Evolutionary conservation across 2,113 vertebrate genomes (phyloP).

Genomic region (Tamias sibiricus): DNA sequence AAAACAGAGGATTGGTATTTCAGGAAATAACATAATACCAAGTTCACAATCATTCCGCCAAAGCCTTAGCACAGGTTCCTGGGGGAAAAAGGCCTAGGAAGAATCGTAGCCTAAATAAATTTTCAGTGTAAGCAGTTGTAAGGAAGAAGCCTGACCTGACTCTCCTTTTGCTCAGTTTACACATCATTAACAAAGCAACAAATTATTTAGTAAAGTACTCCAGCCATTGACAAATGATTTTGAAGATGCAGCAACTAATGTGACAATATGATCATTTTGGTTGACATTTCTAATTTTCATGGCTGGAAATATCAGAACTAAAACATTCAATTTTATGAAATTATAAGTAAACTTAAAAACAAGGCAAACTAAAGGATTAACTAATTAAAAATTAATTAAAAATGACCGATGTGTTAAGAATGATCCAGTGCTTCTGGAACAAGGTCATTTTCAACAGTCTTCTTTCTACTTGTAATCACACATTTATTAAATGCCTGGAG

Average conservation of each 20-base stretch:
- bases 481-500: not conserved
- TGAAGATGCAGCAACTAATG: not conserved
- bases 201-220: not conserved
- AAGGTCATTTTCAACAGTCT: not conserved
- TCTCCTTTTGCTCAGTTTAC: not conserved
- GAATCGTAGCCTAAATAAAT: not conserved
- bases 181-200: not conserved
- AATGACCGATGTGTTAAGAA: not conserved
- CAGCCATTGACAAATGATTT: not conserved
- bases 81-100: not conserved
- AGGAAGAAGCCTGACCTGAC: not conserved
- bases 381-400: not conserved
- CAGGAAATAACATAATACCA: not conserved
- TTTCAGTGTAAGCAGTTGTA: not conserved
- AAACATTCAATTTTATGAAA: not conserved
- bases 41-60: not conserved
- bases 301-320: not conserved
- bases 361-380: not conserved
- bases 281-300: not conserved
- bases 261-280: not conserved
- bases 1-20: slow-evolving; percentile 7
- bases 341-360: slow-evolving; percentile 28
- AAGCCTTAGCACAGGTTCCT: not conserved
- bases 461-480: not conserved
- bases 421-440: not conserved